phyloP scores from a whole-genome alignment of 2,113 vertebrate species.

The Dolichotis patagonum region DNA sequence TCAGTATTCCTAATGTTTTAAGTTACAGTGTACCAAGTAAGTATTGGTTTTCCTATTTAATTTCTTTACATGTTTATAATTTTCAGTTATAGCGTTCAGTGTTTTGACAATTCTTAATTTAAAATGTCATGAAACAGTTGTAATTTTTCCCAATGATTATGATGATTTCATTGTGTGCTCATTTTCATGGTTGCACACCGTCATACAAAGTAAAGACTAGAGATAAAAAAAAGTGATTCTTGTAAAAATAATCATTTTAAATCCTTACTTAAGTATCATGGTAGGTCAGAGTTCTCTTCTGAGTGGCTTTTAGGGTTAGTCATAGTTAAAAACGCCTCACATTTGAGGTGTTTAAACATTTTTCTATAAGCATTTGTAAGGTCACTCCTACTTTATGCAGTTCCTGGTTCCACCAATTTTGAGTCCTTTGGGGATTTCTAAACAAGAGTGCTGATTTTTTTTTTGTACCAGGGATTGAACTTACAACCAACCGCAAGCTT shows the following conservation, averaged over 20 bases:
- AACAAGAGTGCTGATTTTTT: not conserved
- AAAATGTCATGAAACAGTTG: not conserved
- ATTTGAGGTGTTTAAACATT: conserved; percentile 26
- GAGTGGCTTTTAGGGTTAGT: conserved; percentile 28
- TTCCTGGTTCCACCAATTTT: not conserved
- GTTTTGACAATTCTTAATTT: not conserved
- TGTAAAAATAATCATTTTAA: not conserved
- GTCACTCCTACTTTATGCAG: not conserved
- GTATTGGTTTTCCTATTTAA: not conserved
- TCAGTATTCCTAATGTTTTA: not conserved
- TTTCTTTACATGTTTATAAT: not conserved
- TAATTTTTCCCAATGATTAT: not conserved
- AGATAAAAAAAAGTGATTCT: conserved; percentile 6
- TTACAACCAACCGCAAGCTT: no score
- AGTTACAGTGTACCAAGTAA: not conserved
- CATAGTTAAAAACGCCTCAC: not conserved
- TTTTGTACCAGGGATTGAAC: no score
- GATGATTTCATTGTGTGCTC: not conserved
- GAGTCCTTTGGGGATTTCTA: not conserved
- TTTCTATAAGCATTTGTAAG: not conserved
- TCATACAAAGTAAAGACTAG: not conserved
- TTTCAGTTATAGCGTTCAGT: conserved; percentile 19
- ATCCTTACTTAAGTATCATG: not conserved
- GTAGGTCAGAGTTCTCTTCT: conserved; percentile 23
- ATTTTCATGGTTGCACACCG: not conserved